Base-by-base conservation (phyloP, 2,888 invertebrate genomes). In the Sminthurides aquaticus region DNA sequence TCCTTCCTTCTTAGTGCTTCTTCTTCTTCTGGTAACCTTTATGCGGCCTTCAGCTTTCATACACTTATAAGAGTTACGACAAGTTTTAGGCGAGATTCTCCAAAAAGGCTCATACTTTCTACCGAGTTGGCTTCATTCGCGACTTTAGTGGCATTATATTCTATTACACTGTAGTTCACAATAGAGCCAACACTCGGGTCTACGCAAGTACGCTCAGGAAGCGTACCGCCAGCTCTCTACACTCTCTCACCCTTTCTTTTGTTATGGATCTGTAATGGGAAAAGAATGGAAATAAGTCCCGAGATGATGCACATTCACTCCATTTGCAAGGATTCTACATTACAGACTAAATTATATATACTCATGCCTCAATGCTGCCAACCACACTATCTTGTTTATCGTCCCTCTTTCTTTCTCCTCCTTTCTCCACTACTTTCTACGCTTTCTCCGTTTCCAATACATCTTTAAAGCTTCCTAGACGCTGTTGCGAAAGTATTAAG, bases 281-380 rank as follows among this genome's bases (percentile, higher is more conserved):
- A 34, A 34, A 34, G 43, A 34, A 34, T 34, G 43, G 43, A 34
- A 34, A 34, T 34, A 34, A 34, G 43, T 15, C 43, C 43, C 43
- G 15, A 5, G 5, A 34, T 34, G 43, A 25, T 18, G 56, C 57
- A 24, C 34, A 56, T 24, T 43, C 28, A 49, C 57, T 62, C 62
- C 57, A 49, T 57, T 57, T 62, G 28, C 56, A 57, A 62, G 43
- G 27, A 48, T 56, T 62, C 57, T 27, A 49, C 49, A 62, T 62
- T 48, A 57, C 25, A 57, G 57, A 62, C 56, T 62, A 62, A 62
- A 62, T 62, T 62, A 62, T 15, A 34, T 5, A 34, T 11, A 5
- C 8, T 11, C 11, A 3, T 8, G 26, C 25, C 15, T 56, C 8
- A 8, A 56, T 56, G 15, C 22, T 25, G 25, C 22, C 26, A 25